Percentiles rank a stretch among this genome's conserved stretches.
Evolutionary conservation across 2,113 vertebrate species (phyloP).

Genomic region (Malurus alboscapulatus): DNA sequence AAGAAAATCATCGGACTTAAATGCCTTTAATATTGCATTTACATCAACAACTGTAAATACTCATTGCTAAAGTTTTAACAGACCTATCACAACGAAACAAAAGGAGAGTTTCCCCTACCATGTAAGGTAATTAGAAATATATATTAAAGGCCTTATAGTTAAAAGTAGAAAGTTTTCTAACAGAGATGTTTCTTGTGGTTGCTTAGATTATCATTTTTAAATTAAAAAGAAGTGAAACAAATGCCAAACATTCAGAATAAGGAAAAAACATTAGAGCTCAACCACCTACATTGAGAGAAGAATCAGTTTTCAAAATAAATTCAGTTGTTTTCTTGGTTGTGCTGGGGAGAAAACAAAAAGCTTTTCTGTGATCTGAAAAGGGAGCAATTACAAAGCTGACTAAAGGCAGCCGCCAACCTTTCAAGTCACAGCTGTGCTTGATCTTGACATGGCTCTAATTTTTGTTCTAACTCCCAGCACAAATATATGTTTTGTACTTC

Average conservation of each 20-base stretch:
- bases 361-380: neutral
- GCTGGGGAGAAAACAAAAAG: neutral
- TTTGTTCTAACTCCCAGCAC: neutral
- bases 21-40: constrained; percentile 55
- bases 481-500: neutral
- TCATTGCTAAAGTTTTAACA: constrained; percentile 55
- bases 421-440: neutral
- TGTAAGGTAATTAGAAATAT: neutral
- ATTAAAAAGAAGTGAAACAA: neutral
- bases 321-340: constrained; percentile 7
- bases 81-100: constrained; percentile 45
- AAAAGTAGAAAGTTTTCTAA: neutral
- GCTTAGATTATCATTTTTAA: constrained; percentile 1
- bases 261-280: neutral
- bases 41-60: constrained; percentile 69
- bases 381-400: constrained; percentile 24
- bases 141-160: neutral
- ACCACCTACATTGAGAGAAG: neutral
- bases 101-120: constrained; percentile 24
- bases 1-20: constrained; percentile 55
- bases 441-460: neutral
- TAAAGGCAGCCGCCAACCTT: constrained; percentile 22
- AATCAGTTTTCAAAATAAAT: constrained; percentile 45
- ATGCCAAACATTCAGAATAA: neutral
- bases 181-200: neutral